A percentile compares a stretch with the other conserved stretches of the same genome.
Evolutionary conservation across 1,140 invertebrate genomes (phyloP).

Genomic region (Homarus americanus): DNA sequence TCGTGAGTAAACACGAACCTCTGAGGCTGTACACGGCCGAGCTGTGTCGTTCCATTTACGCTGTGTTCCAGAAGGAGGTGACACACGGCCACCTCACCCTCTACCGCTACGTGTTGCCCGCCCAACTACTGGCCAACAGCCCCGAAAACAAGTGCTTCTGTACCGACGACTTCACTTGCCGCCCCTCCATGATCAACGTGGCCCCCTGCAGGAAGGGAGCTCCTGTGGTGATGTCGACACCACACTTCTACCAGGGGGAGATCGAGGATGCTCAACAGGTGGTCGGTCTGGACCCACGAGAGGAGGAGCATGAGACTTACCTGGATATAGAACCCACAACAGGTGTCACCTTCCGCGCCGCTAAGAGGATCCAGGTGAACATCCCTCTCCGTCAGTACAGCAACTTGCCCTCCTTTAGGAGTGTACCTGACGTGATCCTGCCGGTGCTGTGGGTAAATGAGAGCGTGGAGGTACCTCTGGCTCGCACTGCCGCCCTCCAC

Average conservation of each 20-base stretch:
- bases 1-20: constrained; percentile 50
- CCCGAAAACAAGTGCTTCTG: constrained; percentile 75
- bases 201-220: constrained; percentile 74
- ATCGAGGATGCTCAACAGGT: constrained; percentile 83
- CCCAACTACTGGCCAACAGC: constrained; percentile 63
- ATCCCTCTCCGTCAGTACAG: constrained; percentile 59
- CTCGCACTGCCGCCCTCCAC: constrained; percentile 55
- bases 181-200: constrained; percentile 72
- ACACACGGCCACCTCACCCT: constrained; percentile 60
- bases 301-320: constrained; percentile 84
- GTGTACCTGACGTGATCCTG: constrained; percentile 61
- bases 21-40: constrained; percentile 73
- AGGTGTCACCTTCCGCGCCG: constrained; percentile 69
- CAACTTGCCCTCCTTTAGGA: constrained; percentile 45
- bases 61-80: constrained; percentile 69
- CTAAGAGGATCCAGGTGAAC: constrained; percentile 74
- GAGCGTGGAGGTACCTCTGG: constrained; percentile 67
- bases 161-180: constrained; percentile 69
- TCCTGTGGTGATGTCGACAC: constrained; percentile 81
- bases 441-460: constrained; percentile 73
- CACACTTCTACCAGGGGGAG: constrained; percentile 90
- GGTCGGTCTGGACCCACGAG: constrained; percentile 84
- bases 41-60: constrained; percentile 74
- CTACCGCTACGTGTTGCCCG: constrained; percentile 68
- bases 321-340: constrained; percentile 84